phyloP scores from a whole-genome alignment of 53 echinoderm and acorn worm genomes.

The Stichopus horrens region DNA sequence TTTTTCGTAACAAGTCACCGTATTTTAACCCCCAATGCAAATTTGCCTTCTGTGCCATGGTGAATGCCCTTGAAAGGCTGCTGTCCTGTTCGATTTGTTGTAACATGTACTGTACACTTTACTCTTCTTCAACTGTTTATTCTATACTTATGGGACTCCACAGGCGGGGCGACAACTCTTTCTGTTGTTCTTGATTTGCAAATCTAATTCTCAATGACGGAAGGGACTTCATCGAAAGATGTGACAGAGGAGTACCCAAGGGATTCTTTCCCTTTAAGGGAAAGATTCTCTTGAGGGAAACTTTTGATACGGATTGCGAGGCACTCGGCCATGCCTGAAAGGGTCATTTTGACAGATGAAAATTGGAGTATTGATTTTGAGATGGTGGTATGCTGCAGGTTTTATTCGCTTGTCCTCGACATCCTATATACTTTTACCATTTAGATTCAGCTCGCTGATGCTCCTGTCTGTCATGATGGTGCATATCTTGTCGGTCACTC shows the following conservation, averaged over 20 bases:
- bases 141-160: background rate
- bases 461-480: background rate
- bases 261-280: constrained; percentile 6
- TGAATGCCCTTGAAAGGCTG: too few species aligned
- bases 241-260: constrained; percentile 13
- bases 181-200: background rate
- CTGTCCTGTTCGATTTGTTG: too few species aligned
- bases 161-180: background rate
- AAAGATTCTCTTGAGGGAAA: background rate
- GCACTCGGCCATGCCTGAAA: constrained; percentile 1
- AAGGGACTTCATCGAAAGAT: background rate
- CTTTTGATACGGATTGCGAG: constrained; percentile 32
- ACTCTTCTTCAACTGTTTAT: too few species aligned
- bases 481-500: background rate
- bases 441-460: background rate
- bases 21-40: too few species aligned
- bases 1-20: too few species aligned
- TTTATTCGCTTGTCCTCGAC: background rate
- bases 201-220: constrained; percentile 3
- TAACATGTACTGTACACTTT: too few species aligned
- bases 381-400: background rate
- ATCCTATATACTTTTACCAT: background rate
- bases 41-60: too few species aligned
- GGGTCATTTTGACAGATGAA: constrained; percentile 21
- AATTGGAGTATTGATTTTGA: constrained; percentile 34